Percentiles rank a stretch among this genome's conserved stretches.
phyloP scores from a whole-genome alignment of 1,140 invertebrate genomes.

The Drosophila setifemur region DNA sequence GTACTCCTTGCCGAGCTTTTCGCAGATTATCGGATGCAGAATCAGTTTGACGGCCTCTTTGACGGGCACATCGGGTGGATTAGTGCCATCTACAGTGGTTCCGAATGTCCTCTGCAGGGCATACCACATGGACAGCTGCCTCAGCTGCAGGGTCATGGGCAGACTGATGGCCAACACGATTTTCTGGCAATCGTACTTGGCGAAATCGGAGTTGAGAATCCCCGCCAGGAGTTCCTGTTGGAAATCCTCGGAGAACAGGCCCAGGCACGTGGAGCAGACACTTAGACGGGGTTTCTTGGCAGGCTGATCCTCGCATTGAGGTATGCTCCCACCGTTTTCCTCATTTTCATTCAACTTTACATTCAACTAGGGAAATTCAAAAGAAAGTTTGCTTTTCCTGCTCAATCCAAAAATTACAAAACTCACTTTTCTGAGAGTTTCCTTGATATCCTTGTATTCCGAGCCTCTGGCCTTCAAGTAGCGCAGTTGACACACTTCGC shows the following conservation, averaged over 20 bases:
- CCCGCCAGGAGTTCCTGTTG: slow-evolving; percentile 82
- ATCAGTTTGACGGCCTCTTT: slow-evolving; percentile 76
- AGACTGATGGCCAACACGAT: slow-evolving; percentile 82
- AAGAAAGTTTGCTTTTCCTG: not conserved
- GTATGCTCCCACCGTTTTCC: not conserved
- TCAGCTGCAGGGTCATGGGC: slow-evolving; percentile 81
- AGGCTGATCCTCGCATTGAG: slow-evolving; percentile 2
- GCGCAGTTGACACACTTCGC: slow-evolving; percentile 84
- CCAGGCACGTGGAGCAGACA: slow-evolving; percentile 85
- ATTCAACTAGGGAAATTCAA: slow-evolving; percentile 36
- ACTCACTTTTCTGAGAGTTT: slow-evolving; percentile 79
- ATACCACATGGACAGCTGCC: slow-evolving; percentile 83
- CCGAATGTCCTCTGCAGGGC: slow-evolving; percentile 81
- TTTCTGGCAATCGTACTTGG: slow-evolving; percentile 79
- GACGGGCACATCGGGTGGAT: slow-evolving; percentile 66
- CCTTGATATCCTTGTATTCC: slow-evolving; percentile 81
- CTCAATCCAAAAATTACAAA: not conserved
- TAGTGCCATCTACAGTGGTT: slow-evolving; percentile 36
- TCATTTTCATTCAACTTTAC: slow-evolving; percentile 31
- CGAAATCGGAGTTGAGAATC: slow-evolving; percentile 79
- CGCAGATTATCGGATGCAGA: slow-evolving; percentile 65
- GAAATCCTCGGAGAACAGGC: slow-evolving; percentile 84
- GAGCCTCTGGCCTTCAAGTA: slow-evolving; percentile 83
- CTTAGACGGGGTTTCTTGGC: slow-evolving; percentile 78
- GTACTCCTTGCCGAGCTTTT: slow-evolving; percentile 59